Conservation (phyloP, 2,888 invertebrate genomes). For the Acronicta alni region DNA sequence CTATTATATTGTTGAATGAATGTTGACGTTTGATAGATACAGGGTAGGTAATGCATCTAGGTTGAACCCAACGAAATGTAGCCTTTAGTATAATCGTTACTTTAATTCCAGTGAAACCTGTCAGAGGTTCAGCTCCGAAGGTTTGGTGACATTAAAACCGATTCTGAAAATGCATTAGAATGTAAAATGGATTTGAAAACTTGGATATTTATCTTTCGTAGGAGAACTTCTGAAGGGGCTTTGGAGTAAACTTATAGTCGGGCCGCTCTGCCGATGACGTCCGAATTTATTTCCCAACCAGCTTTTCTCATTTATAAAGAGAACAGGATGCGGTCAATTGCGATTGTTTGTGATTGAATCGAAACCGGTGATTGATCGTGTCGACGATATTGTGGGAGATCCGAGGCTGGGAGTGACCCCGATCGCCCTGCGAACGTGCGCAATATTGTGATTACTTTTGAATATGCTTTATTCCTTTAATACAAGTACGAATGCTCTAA, state of each 20-base stretch:
- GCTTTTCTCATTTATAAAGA: constrained; percentile 47
- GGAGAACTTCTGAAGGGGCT: constrained; percentile 29
- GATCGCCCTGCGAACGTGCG: constrained; percentile 18
- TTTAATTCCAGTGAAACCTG: constrained; percentile 50
- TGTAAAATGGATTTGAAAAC: constrained; percentile 31
- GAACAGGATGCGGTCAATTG: constrained; percentile 58
- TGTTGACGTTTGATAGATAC: constrained; percentile 75
- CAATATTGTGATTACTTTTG: constrained; percentile 32
- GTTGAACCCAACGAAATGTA: constrained; percentile 79
- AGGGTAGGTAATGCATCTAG: constrained; percentile 81
- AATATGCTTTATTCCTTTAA: constrained; percentile 1
- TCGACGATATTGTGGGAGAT: constrained; percentile 38
- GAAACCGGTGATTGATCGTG: constrained; percentile 55
- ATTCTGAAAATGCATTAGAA: constrained; percentile 9
- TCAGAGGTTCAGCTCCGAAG: constrained; percentile 16
- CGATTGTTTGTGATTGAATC: constrained; percentile 60
- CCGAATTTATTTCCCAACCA: constrained; percentile 45
- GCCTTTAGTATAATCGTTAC: constrained; percentile 58
- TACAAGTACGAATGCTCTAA: background rate
- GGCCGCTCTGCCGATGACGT: constrained; percentile 15
- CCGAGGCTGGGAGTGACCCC: constrained; percentile 31
- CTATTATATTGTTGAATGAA: constrained; percentile 65
- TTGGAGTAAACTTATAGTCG: constrained; percentile 26
- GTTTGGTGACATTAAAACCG: constrained; percentile 13
- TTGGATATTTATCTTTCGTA: constrained; percentile 29